A percentile compares a stretch with the other conserved stretches of the same genome.
Evolutionary conservation across 1,140 invertebrate genomes (phyloP).

Genomic region (Arion vulgaris): DNA sequence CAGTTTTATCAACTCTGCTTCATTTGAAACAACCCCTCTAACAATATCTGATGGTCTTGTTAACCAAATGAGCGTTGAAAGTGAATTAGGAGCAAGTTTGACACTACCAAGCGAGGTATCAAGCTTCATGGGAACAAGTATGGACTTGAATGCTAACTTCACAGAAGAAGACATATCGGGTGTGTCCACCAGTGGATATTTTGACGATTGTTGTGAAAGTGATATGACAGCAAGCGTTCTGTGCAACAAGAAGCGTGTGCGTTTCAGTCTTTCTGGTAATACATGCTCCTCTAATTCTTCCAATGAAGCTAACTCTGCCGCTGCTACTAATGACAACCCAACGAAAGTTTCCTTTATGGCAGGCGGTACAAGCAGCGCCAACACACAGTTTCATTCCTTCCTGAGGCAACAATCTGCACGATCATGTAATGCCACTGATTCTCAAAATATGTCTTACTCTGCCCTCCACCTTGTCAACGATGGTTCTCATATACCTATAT

Average conservation of each 20-base stretch:
- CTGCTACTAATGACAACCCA: neutral
- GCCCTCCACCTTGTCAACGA: neutral
- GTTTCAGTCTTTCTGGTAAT: neutral
- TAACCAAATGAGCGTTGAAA: slow-evolving; percentile 7
- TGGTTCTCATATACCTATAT: neutral
- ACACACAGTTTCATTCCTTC: neutral
- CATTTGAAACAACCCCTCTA: neutral
- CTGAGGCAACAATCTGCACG: neutral
- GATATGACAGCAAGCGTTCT: neutral
- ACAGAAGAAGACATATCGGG: neutral
- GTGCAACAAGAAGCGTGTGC: slow-evolving; percentile 6
- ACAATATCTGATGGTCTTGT: neutral
- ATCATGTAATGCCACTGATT: neutral
- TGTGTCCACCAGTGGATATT: neutral
- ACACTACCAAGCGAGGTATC: neutral
- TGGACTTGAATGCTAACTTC: slow-evolving; percentile 9
- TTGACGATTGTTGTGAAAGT: neutral
- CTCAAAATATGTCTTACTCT: neutral
- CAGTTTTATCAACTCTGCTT: neutral
- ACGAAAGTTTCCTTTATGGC: neutral
- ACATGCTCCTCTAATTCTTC: neutral
- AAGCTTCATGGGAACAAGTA: neutral
- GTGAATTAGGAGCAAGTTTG: neutral
- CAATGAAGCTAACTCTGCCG: neutral
- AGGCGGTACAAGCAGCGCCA: neutral